Percentiles rank a stretch among this genome's conserved stretches.
These are phyloP conservation scores for Sebastes cheni DNA, from an alignment of 2,797 vertebrate genomes.

Conservation along the genomic window DNA sequence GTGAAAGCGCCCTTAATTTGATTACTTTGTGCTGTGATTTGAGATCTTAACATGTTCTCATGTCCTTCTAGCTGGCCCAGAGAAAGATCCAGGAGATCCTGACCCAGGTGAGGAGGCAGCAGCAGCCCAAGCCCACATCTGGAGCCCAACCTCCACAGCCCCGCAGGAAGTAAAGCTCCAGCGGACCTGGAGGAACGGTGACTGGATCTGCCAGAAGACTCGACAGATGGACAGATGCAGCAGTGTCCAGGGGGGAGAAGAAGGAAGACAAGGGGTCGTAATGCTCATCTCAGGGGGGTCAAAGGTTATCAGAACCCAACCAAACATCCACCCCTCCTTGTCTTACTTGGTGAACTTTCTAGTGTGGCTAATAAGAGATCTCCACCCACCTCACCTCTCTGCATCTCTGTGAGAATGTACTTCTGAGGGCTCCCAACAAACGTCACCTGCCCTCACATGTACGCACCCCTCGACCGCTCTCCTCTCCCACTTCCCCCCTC, in stretches of 20 bases:
- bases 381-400: slow-evolving; percentile 87
- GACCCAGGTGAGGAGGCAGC: slow-evolving; percentile 97
- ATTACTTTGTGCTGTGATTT: neutral
- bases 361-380: slow-evolving; percentile 78
- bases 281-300: slow-evolving; percentile 77
- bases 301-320: slow-evolving; percentile 62
- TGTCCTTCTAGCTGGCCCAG: slow-evolving; percentile 90
- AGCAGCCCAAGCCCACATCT: slow-evolving; percentile 88
- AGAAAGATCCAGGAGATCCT: slow-evolving; percentile 99
- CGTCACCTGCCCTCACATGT: slow-evolving; percentile 75
- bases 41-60: neutral
- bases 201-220: slow-evolving; percentile 80
- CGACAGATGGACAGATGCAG: slow-evolving; percentile 74
- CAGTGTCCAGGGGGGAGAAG: slow-evolving; percentile 54
- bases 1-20: neutral
- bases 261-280: slow-evolving; percentile 62
- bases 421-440: slow-evolving; percentile 89
- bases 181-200: slow-evolving; percentile 63
- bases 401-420: slow-evolving; percentile 93
- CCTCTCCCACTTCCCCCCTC: slow-evolving; percentile 49
- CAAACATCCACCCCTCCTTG: slow-evolving; percentile 65
- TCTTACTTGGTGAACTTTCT: slow-evolving; percentile 71
- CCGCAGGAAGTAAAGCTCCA: slow-evolving; percentile 89
- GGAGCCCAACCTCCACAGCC: slow-evolving; percentile 89
- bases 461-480: slow-evolving; percentile 58